These are phyloP conservation scores for Tyrannus savana DNA, from an alignment of 2,113 vertebrate genomes.

Conservation along the genomic window DNA sequence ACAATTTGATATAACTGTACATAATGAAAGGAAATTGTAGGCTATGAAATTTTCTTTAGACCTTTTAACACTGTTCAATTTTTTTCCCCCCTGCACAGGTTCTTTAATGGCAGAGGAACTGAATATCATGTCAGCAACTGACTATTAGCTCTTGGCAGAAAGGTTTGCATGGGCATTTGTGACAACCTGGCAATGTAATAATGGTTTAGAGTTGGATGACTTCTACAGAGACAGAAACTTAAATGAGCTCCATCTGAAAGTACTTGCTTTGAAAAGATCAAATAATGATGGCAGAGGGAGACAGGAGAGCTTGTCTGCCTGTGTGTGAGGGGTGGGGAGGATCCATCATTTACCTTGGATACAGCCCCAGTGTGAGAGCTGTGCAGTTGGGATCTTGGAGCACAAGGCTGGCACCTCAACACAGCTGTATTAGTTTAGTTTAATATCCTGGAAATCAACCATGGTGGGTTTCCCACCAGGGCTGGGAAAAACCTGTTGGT, in stretches of 20 bases:
- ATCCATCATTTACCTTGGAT: not conserved
- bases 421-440: not conserved
- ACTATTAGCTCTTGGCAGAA: slow-evolving; percentile 22
- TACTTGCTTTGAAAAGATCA: slow-evolving; percentile 15
- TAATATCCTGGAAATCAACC: not conserved
- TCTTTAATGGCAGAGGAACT: slow-evolving; percentile 5
- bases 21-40: slow-evolving; percentile 55
- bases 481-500: not conserved
- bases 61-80: slow-evolving; percentile 31
- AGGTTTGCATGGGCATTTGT: slow-evolving; percentile 45
- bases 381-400: not conserved
- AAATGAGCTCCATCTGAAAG: not conserved
- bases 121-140: slow-evolving; percentile 27
- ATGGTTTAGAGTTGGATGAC: not conserved
- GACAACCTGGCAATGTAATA: slow-evolving; percentile 48
- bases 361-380: not conserved
- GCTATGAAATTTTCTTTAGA: slow-evolving; percentile 3
- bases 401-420: not conserved
- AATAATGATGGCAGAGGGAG: not conserved
- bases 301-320: not conserved
- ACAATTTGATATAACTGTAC: slow-evolving; percentile 35
- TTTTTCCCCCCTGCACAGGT: not conserved
- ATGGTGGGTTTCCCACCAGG: not conserved
- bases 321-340: rapidly evolving
- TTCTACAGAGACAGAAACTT: not conserved